Evolutionary conservation across 64 coral and sea anemone genomes (phyloP).

Genomic region (Stylophora pistillata): DNA sequence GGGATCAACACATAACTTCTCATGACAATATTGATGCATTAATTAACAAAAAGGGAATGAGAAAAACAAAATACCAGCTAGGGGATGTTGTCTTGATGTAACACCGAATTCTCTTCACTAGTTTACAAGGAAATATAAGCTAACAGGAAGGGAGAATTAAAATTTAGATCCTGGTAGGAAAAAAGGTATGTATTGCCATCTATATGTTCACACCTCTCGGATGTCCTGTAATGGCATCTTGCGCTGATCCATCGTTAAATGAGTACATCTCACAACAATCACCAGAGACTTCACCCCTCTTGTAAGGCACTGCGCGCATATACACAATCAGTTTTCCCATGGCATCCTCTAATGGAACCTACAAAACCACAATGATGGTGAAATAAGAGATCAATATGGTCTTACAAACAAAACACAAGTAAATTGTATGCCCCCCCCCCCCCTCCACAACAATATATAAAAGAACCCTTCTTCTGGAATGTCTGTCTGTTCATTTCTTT

Average conservation of each 20-base stretch:
- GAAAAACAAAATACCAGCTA: too few species aligned
- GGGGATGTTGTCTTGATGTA: too few species aligned
- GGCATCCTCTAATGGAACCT: conserved; percentile 77
- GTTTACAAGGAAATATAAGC: too few species aligned
- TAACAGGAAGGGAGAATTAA: too few species aligned
- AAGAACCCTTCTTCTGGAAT: too few species aligned
- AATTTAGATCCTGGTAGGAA: too few species aligned
- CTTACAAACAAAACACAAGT: background rate
- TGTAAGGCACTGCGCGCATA: conserved; percentile 83
- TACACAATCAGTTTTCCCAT: conserved; percentile 90
- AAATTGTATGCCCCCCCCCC: background rate
- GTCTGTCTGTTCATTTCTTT: background rate
- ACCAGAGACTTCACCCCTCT: conserved; percentile 73
- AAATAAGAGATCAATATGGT: background rate
- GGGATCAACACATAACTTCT: too few species aligned
- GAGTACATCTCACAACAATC: conserved; percentile 97
- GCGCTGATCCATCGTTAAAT: conserved; percentile 61
- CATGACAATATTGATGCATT: too few species aligned
- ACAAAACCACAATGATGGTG: background rate
- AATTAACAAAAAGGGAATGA: too few species aligned
- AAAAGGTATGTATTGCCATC: background rate
- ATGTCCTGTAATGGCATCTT: conserved; percentile 66
- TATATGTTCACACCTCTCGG: conserved; percentile 65
- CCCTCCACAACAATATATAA: too few species aligned
- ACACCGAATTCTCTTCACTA: too few species aligned